These are phyloP conservation scores for Onychomys arenicola DNA, from an alignment of 2,797 vertebrate genomes.

Conservation along the genomic window DNA sequence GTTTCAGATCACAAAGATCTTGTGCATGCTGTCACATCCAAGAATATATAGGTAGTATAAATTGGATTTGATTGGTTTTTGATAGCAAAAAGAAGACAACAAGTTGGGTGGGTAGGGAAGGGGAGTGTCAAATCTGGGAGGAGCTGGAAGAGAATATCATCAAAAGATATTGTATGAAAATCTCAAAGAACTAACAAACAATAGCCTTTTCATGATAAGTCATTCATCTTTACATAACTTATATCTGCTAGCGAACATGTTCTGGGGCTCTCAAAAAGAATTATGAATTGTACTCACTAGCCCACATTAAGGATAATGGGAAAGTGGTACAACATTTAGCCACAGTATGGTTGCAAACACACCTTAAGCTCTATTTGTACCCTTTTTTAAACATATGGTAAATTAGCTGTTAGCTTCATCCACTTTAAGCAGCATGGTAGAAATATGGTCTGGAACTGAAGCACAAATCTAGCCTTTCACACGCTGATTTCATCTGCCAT, in stretches of 20 bases:
- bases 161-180: not conserved
- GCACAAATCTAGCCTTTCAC: not conserved
- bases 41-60: not conserved
- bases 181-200: not conserved
- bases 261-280: not conserved
- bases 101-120: not conserved
- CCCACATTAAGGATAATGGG: not conserved
- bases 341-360: not conserved
- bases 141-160: not conserved
- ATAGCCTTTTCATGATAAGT: not conserved
- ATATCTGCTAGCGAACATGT: not conserved
- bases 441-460: not conserved
- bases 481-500: not conserved
- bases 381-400: not conserved
- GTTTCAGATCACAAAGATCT: no score
- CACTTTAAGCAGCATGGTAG: not conserved
- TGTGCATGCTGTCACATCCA: not conserved
- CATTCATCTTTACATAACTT: not conserved
- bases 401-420: not conserved
- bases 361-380: not conserved
- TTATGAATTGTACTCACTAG: not conserved
- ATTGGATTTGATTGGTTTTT: not conserved
- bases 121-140: not conserved
- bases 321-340: not conserved
- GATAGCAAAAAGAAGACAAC: not conserved